These are phyloP conservation scores for Diachasmimorpha longicaudata DNA, from an alignment of 1,140 invertebrate species.

Conservation along the genomic window DNA sequence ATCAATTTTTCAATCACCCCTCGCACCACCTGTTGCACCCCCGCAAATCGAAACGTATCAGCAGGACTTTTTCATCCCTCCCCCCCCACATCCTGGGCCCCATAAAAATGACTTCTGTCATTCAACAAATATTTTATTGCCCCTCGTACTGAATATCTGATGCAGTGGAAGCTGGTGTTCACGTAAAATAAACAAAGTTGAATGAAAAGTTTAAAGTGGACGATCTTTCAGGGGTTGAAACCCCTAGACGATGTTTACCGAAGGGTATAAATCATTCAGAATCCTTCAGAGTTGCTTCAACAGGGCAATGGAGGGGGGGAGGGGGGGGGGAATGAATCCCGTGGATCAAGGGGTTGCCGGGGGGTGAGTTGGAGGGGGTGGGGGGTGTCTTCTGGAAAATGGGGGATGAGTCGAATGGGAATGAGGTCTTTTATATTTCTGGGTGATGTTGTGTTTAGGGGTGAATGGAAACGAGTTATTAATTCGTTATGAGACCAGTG, in stretches of 20 bases:
- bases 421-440: not conserved
- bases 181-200: not conserved
- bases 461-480: not conserved
- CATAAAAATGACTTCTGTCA: not conserved
- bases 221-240: not conserved
- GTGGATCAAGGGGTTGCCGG: not conserved
- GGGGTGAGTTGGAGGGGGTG: too few species aligned
- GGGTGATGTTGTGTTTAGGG: not conserved
- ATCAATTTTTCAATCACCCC: too few species aligned
- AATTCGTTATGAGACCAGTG: not conserved
- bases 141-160: not conserved
- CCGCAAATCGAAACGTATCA: too few species aligned
- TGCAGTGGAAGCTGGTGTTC: too few species aligned
- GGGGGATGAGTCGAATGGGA: not conserved
- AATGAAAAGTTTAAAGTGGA: not conserved
- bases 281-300: not conserved
- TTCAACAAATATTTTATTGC: not conserved
- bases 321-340: not conserved
- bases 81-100: too few species aligned
- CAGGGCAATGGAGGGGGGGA: too few species aligned
- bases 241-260: slow-evolving; percentile 20
- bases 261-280: slow-evolving; percentile 25
- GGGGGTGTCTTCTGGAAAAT: not conserved
- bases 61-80: too few species aligned
- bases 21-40: too few species aligned